A percentile compares a stretch with the other conserved stretches of the same genome.
Conservation (phyloP, 2,113 vertebrate genomes). For the Dryoscopus gambensis region DNA sequence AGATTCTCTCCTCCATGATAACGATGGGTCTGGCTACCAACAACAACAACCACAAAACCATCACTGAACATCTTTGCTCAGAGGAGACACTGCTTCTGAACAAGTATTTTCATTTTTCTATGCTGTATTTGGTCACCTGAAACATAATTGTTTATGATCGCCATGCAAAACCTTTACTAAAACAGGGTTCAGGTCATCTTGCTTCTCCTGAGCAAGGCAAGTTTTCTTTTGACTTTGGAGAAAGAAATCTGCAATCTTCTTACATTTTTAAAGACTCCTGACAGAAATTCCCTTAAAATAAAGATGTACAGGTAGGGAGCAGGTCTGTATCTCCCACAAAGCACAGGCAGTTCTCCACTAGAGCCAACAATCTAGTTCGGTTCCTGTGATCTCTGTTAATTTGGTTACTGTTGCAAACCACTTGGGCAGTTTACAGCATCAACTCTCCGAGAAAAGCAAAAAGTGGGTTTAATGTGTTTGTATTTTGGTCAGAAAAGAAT, state of each 20-base stretch:
- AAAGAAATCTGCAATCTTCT: not conserved
- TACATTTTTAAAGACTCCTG: not conserved
- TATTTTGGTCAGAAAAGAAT: not conserved
- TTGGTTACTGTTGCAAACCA: not conserved
- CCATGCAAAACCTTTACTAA: not conserved
- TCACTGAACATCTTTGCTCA: not conserved
- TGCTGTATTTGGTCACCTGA: not conserved
- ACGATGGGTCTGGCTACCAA: not conserved
- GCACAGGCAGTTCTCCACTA: not conserved
- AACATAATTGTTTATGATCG: not conserved
- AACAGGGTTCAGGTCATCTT: not conserved
- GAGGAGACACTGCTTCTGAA: not conserved
- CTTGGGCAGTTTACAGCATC: not conserved
- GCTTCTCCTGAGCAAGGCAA: not conserved
- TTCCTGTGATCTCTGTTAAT: not conserved
- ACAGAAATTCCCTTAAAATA: not conserved
- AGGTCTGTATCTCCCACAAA: not conserved
- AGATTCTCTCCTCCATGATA: not conserved
- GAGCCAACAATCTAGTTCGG: not conserved
- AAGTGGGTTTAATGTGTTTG: not conserved
- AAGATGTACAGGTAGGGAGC: not conserved
- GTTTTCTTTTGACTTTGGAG: not conserved
- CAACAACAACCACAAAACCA: not conserved
- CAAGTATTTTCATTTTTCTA: not conserved
- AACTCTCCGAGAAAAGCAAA: not conserved